Base-by-base conservation (phyloP, 1,140 invertebrate genomes). In the Drosophila biarmipes region DNA sequence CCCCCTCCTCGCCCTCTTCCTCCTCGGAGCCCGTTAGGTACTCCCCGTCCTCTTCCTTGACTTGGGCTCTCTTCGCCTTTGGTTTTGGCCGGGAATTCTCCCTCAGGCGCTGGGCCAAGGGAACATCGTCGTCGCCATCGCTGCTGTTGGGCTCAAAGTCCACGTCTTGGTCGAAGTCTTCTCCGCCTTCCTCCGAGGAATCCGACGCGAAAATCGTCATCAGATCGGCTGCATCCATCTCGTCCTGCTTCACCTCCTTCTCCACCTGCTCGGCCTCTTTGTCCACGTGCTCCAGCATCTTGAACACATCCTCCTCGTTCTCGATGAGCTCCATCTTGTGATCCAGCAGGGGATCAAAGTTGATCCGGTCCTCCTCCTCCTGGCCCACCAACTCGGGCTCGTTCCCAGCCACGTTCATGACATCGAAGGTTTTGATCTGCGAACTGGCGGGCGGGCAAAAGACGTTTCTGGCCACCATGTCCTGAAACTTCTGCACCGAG, bases 281-380 rank as follows among this genome's bases (percentile, higher is more conserved):
- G 54, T 91, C 90, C 5, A 91, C 90, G 34, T 77, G 76, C 58
- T 91, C 90, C 19, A 91, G 64, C 90, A 91, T 91, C 55, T 91
- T 91, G 29, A 91, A 91, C 1, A 91, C 90, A 55, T 91, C 90
- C 43, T 91, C 90, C 19, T 85, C 90, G 27, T 91, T 91, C 24
- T 91, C 90, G 17, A 91, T 89, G 2, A 91, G 52, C 61, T 91
- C 90, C 77, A 91, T 87, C 19, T 91, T 91, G 52, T 89, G 79
- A 58, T 91, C 91, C 12, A 91, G 38, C n/a, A 91, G 55, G 27
- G 90, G 90, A 67, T 91, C 90, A 54, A 81, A 91, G 57, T 90
- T 91, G 14, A 90, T 78, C n/a, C 82, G 78, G 49, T 76, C 86
- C 66, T 91, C 90, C 6, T 91, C 90, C 19, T 90, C 90, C 24